Conservation (phyloP, 2,113 vertebrate genomes). For the Megaleporinus macrocephalus region DNA sequence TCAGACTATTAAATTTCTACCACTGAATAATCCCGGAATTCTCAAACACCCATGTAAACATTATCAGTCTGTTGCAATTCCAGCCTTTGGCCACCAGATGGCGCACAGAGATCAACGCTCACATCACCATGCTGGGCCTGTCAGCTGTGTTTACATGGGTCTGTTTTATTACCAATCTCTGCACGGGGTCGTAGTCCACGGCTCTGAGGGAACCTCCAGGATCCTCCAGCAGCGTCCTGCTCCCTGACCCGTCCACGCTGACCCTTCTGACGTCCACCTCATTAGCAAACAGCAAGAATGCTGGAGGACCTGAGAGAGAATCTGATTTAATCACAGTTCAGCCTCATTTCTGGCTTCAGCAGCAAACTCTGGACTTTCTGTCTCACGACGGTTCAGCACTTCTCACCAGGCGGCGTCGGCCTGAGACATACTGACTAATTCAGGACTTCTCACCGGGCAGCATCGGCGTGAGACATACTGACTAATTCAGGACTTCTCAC, state of each 20-base stretch:
- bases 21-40: too few species aligned
- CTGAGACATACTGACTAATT: too few species aligned
- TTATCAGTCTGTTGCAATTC: not conserved
- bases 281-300: slow-evolving; percentile 88
- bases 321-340: too few species aligned
- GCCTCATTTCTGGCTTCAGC: too few species aligned
- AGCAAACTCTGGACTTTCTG: too few species aligned
- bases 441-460: too few species aligned
- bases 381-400: too few species aligned
- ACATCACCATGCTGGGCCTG: not conserved
- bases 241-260: slow-evolving; percentile 82
- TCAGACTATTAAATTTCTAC: too few species aligned
- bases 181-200: slow-evolving; percentile 89
- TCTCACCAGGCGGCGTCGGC: too few species aligned
- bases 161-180: slow-evolving; percentile 79
- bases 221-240: slow-evolving; percentile 78
- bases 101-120: not conserved
- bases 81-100: slow-evolving; percentile 26
- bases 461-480: too few species aligned
- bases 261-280: slow-evolving; percentile 81
- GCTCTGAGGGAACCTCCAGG: slow-evolving; percentile 86
- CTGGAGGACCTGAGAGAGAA: slow-evolving; percentile 78
- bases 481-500: too few species aligned
- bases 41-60: too few species aligned
- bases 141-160: not conserved